Conservation (phyloP, 2,797 vertebrate genomes). For the Leuciscus waleckii region DNA sequence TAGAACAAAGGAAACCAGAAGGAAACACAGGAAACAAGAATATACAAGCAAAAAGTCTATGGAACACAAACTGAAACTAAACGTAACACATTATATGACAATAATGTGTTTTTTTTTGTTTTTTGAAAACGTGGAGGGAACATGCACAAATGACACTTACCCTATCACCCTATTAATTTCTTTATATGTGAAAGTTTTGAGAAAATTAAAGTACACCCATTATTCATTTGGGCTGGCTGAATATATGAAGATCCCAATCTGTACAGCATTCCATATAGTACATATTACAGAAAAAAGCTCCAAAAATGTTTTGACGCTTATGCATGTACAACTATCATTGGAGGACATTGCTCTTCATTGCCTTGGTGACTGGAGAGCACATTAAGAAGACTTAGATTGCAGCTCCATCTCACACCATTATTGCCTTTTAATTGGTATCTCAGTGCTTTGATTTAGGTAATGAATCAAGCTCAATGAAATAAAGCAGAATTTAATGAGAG, state of each 20-base stretch:
- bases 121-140: no score
- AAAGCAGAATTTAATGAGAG: constrained; percentile 44
- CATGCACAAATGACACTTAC: no score
- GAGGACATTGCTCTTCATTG: constrained; percentile 1
- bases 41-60: no score
- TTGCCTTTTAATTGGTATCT: constrained; percentile 57
- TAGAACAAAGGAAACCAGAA: no score
- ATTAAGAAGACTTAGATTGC: constrained; percentile 35
- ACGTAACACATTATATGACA: no score
- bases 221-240: neutral
- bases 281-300: neutral
- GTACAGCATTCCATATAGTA: neutral
- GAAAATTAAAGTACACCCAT: neutral
- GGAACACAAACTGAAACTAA: no score
- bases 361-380: neutral
- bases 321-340: neutral
- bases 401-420: constrained; percentile 51
- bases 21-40: no score
- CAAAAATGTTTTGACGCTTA: neutral
- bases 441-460: constrained; percentile 47
- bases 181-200: neutral
- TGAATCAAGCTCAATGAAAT: constrained; percentile 38
- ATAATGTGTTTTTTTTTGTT: no score
- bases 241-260: neutral
- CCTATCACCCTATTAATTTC: neutral